Percentiles rank a stretch among this genome's conserved stretches.
These are phyloP conservation scores for Cryptoleucopteryx plumbea DNA, from an alignment of 2,113 vertebrate genomes.

Conservation along the genomic window DNA sequence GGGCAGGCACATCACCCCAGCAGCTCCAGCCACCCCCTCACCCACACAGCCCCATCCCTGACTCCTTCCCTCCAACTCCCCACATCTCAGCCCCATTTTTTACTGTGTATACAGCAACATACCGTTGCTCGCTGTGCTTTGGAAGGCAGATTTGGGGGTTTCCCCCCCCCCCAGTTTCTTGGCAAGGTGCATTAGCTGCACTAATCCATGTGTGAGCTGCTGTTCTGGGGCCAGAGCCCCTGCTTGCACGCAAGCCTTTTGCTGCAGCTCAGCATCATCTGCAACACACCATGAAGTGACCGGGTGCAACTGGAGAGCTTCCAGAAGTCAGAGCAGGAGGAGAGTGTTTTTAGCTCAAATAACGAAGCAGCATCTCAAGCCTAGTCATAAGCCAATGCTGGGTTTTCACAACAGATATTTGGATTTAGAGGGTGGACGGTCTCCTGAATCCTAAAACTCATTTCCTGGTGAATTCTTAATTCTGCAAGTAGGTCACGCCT, in stretches of 20 bases:
- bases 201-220: neutral
- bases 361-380: neutral
- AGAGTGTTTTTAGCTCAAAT: neutral
- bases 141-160: neutral
- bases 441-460: neutral
- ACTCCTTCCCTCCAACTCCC: neutral
- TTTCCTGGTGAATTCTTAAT: neutral
- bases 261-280: neutral
- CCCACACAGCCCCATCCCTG: neutral
- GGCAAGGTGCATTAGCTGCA: neutral
- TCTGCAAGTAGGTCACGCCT: neutral
- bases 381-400: neutral
- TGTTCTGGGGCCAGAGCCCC: neutral
- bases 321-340: neutral
- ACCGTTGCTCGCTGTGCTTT: neutral
- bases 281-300: neutral
- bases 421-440: neutral
- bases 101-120: neutral
- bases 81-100: neutral
- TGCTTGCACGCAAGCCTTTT: neutral
- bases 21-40: neutral
- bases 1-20: neutral
- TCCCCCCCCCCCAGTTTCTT: neutral
- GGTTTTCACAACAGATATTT: neutral
- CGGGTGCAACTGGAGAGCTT: neutral